These are phyloP conservation scores for Potamilus streckersoni DNA, from an alignment of 1,140 invertebrate species.

Conservation along the genomic window DNA sequence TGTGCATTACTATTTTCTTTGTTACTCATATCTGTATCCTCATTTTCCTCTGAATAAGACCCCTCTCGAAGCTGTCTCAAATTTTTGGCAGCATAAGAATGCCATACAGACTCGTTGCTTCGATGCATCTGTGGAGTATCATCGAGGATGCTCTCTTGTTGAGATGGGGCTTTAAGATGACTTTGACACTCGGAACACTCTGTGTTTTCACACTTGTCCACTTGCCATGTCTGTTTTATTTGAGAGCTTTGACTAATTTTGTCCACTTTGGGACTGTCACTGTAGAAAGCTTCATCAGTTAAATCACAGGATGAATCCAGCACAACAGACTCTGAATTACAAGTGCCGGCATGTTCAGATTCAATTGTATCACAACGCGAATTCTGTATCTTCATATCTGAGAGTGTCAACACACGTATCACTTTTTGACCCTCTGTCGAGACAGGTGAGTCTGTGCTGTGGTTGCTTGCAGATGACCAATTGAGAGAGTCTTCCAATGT, in stretches of 20 bases:
- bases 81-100: conserved; percentile 55
- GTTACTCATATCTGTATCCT: conserved; percentile 27
- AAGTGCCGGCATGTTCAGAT: too few relatives aligned
- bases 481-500: conserved; percentile 54
- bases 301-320: too few relatives aligned
- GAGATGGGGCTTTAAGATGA: conserved; percentile 46
- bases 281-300: too few relatives aligned
- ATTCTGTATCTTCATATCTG: too few relatives aligned
- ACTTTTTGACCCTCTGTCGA: too few relatives aligned
- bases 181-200: conserved; percentile 45
- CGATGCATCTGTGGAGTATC: conserved; percentile 58
- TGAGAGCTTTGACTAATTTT: too few relatives aligned
- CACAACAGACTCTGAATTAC: too few relatives aligned
- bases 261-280: too few relatives aligned
- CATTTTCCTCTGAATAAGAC: conserved; percentile 48
- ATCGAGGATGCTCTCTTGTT: conserved; percentile 46
- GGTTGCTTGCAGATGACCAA: conserved; percentile 29
- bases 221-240: too few relatives aligned
- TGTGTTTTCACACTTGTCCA: not conserved
- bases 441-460: not conserved
- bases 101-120: conserved; percentile 53
- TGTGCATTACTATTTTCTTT: conserved; percentile 10
- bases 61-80: conserved; percentile 56
- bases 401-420: too few relatives aligned
- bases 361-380: too few relatives aligned